A percentile compares a stretch with the other conserved stretches of the same genome.
Conservation (phyloP, 2,113 vertebrate genomes). For the Manacus vitellinus region DNA sequence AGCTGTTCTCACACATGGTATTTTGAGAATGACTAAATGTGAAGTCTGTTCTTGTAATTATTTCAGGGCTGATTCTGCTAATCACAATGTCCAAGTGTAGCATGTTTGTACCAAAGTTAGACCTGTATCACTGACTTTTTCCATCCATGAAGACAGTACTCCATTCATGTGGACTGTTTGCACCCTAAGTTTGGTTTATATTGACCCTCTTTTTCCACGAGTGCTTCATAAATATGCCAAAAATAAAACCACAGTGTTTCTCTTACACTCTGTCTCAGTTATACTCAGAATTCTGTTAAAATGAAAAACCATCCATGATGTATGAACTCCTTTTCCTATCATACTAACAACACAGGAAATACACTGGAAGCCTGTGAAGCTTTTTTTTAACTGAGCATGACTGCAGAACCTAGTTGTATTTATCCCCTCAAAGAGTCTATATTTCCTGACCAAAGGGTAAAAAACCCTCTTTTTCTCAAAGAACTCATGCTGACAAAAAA, state of each 20-base stretch:
- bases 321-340: not conserved
- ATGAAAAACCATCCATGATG: not conserved
- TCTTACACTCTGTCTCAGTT: not conserved
- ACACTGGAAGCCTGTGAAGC: not conserved
- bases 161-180: not conserved
- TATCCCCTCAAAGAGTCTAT: not conserved
- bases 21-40: conserved; percentile 41
- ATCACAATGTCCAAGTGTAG: conserved; percentile 1
- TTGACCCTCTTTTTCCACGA: not conserved
- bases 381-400: not conserved
- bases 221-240: not conserved
- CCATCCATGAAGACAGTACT: not conserved
- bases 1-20: conserved; percentile 31
- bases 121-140: conserved; percentile 26
- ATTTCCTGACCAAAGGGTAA: not conserved
- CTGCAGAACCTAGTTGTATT: not conserved
- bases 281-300: not conserved
- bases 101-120: conserved; percentile 11
- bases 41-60: not conserved
- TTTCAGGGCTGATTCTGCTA: conserved; percentile 28
- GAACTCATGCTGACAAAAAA: not conserved
- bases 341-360: not conserved
- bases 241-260: not conserved
- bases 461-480: not conserved
- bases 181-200: not conserved